Percentiles rank a stretch among this genome's conserved stretches.
Evolutionary conservation across 1,140 invertebrate species (phyloP).

Genomic region (Xylocopa sonorina): DNA sequence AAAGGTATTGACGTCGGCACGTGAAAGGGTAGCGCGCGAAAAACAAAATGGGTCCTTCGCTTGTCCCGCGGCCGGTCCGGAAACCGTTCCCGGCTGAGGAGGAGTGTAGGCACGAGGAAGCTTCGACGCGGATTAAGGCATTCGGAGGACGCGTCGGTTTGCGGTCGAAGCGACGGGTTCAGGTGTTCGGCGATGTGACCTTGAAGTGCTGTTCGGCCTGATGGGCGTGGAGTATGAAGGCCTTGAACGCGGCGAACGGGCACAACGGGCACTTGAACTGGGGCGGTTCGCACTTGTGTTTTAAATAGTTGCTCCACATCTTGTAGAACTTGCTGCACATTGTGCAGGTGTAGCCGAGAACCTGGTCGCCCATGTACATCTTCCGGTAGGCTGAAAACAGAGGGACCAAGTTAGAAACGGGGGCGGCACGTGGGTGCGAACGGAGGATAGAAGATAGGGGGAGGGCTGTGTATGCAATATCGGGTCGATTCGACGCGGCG

Average conservation of each 20-base stretch:
- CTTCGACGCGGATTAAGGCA: constrained; percentile 56
- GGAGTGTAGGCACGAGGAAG: constrained; percentile 23
- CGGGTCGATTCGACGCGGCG: background rate
- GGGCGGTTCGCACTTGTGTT: constrained; percentile 81
- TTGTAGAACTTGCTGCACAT: constrained; percentile 83
- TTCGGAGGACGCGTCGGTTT: constrained; percentile 26
- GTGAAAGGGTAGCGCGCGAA: too few species aligned
- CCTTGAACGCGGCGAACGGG: constrained; percentile 80
- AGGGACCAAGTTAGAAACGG: constrained; percentile 62
- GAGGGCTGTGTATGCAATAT: too few species aligned
- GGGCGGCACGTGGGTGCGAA: too few species aligned
- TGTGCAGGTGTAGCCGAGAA: constrained; percentile 81
- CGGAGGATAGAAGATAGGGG: background rate
- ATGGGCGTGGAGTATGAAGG: constrained; percentile 81
- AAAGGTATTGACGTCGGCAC: too few species aligned
- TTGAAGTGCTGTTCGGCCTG: constrained; percentile 81
- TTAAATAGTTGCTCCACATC: constrained; percentile 82
- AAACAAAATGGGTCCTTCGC: too few species aligned
- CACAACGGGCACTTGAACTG: constrained; percentile 80
- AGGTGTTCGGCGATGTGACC: constrained; percentile 76
- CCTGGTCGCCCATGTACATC: constrained; percentile 81
- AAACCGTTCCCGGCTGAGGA: background rate
- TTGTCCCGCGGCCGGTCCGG: background rate
- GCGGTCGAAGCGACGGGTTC: constrained; percentile 37
- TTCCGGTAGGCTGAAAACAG: constrained; percentile 81